phyloP scores from a whole-genome alignment of 1,140 invertebrate species.

The Sesamia nonagrioides region DNA sequence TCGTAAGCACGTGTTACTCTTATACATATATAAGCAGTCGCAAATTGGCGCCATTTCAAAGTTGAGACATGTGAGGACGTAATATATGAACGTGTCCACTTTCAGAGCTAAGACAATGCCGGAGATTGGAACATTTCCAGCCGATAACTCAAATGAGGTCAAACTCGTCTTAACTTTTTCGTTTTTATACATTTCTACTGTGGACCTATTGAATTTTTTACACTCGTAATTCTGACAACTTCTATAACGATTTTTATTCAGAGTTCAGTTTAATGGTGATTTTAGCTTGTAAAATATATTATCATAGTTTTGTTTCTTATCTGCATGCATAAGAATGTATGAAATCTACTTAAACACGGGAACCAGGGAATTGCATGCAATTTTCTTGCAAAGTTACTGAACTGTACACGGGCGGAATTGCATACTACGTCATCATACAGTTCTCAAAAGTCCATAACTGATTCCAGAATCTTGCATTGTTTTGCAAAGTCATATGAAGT shows the following conservation, averaged over 20 bases:
- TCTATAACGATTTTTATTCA: background rate
- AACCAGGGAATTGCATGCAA: constrained; percentile 1
- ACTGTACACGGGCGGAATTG: constrained; percentile 19
- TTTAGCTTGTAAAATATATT: background rate
- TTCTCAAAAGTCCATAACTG: constrained; percentile 29
- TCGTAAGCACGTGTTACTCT: constrained; percentile 30
- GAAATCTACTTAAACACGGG: background rate
- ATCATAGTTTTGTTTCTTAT: background rate
- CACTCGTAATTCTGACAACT: background rate
- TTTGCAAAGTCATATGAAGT: background rate
- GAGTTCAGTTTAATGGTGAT: background rate
- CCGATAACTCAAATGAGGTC: constrained; percentile 71
- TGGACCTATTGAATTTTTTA: constrained; percentile 22
- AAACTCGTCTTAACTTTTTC: constrained; percentile 63
- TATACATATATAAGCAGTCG: constrained; percentile 11
- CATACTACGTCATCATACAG: constrained; percentile 37
- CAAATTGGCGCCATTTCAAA: constrained; percentile 60
- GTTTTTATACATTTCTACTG: constrained; percentile 50
- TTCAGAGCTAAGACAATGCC: constrained; percentile 65
- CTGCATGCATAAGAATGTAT: background rate
- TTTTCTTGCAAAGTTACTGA: constrained; percentile 10
- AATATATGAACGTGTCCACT: constrained; percentile 61
- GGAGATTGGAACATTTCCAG: constrained; percentile 72
- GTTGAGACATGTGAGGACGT: constrained; percentile 52
- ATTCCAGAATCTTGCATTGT: constrained; percentile 9